Base-by-base conservation (phyloP, 2,113 vertebrate species). In the Scolopax mira region DNA sequence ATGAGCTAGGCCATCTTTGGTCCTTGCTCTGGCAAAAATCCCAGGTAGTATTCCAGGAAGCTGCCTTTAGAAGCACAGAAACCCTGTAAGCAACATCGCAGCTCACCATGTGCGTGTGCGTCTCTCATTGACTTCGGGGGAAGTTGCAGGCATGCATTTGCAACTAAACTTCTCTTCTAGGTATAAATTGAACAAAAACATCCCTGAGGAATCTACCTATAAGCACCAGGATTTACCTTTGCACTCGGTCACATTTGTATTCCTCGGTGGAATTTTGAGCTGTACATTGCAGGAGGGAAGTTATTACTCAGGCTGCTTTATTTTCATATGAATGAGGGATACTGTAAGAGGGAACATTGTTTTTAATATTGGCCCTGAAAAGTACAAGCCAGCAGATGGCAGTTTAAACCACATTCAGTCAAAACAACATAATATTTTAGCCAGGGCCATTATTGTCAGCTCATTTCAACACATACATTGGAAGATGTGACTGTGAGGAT, bases 361-460 rank as follows among this genome's bases (percentile, higher is more conserved):
- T 97, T 90, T 90, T 42, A 96, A 90, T 88, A 89, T 89, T 88
- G 92, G 94, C 60, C 65, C 86, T 87, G 89, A 91, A 94, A 94
- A 54, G 61, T 93, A 96, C 81, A 97, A 96, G 91, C 92, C 94
- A 98, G 96, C 75, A 98, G 95, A 98, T 97, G 92, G 97, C 88
- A 97, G 94, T 71, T 97, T 95, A 96, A 97, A 96, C 83, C 97
- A 96, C 80, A 81, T 69, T 97, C 97, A 93, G 78, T 85, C 88
- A 93, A 97, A 97, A 89, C 91, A 95, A 92, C 60, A 51, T 61
- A 31, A 89, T 93, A 71, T 90, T 96, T 97, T 89, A 94, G 79
- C 77, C 90, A 91, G 77, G 55, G 31, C 52, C 55, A 85, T 94
- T 95, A 88, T 69, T 88, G 52, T 86, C 82, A 90, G 72, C 86